These are phyloP conservation scores for Hippotragus niger DNA, from an alignment of 2,113 vertebrate genomes.

Conservation along the genomic window DNA sequence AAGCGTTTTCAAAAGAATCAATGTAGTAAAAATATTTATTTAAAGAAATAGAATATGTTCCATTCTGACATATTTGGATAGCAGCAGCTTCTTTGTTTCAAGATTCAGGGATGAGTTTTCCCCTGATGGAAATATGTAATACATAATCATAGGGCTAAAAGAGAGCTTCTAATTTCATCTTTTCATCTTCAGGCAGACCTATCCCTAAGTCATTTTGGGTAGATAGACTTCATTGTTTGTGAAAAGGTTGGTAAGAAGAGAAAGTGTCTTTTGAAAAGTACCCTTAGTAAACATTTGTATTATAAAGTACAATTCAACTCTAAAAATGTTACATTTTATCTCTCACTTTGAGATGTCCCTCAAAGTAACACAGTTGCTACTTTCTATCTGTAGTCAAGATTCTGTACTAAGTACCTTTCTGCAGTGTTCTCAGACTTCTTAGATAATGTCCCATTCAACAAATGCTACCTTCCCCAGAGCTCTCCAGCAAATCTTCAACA, in stretches of 20 bases:
- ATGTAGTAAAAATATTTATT: background rate
- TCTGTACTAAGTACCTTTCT: background rate
- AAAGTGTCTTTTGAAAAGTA: constrained; percentile 25
- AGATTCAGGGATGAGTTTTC: background rate
- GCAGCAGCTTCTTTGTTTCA: constrained; percentile 6
- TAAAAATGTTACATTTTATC: constrained; percentile 18
- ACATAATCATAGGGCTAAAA: background rate
- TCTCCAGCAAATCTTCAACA: background rate
- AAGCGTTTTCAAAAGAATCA: constrained; percentile 10
- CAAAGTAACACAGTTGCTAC: background rate
- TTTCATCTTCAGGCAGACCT: background rate
- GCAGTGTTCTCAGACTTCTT: background rate
- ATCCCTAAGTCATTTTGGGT: background rate
- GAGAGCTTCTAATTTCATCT: background rate
- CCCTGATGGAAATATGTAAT: background rate
- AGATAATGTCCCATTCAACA: background rate
- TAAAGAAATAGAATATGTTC: background rate
- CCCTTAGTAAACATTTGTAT: background rate
- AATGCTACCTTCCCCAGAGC: background rate
- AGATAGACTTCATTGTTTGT: background rate
- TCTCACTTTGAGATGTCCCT: background rate
- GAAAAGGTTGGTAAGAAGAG: constrained; percentile 1
- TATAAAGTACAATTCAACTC: constrained; percentile 4
- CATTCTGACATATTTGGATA: background rate
- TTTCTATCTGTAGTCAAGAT: background rate